phyloP scores from a whole-genome alignment of 2,888 invertebrate species.

The Hypercompe scribonia region DNA sequence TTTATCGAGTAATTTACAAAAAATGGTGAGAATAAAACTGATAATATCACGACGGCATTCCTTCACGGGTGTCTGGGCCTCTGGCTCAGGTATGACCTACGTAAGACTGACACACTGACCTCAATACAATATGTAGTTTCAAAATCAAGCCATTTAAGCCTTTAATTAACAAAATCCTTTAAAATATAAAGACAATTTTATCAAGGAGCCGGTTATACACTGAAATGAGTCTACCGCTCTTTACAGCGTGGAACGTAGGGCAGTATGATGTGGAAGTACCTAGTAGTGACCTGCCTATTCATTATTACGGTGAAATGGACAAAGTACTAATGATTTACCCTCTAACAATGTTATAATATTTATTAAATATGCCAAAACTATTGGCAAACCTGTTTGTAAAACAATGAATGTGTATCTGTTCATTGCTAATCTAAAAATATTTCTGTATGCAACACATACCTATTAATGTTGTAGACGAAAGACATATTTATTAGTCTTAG shows the following conservation, averaged over 20 bases:
- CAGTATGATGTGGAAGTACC: too few relatives aligned
- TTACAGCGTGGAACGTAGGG: background rate
- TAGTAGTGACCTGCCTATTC: background rate
- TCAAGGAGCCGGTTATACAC: background rate
- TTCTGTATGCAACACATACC: background rate
- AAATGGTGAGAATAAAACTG: background rate
- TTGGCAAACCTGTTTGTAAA: constrained; percentile 4
- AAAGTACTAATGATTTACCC: background rate
- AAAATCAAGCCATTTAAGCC: background rate
- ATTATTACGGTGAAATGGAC: background rate
- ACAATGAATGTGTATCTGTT: background rate
- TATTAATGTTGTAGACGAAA: background rate
- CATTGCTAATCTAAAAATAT: background rate
- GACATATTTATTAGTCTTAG: background rate
- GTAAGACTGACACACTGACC: background rate
- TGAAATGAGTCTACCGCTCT: background rate
- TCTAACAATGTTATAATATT: constrained; percentile 8
- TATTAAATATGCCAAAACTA: constrained; percentile 7
- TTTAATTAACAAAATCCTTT: background rate
- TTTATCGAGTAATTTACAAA: background rate
- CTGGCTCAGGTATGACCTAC: background rate
- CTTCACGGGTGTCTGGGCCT: background rate
- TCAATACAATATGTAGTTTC: background rate
- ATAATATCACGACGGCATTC: background rate
- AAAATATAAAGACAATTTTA: too few relatives aligned